Evolutionary conservation across 2,888 invertebrate species (phyloP), one percentile per base, ranked within the genome.

Genomic region (Fragum sueziense): DNA sequence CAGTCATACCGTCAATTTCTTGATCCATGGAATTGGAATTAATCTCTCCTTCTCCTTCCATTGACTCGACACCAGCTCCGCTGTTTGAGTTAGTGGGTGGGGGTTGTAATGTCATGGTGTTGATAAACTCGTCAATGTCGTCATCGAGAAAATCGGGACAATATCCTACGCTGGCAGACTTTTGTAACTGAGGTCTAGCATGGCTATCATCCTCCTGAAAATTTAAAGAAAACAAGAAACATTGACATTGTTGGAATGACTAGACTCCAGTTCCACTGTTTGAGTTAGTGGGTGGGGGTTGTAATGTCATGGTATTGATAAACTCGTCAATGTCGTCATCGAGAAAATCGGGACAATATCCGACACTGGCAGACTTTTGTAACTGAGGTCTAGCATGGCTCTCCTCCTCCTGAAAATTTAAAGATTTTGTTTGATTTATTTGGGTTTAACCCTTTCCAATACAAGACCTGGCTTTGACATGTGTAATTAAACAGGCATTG

Each of bases 51-150:
- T 33, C 54, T n/a, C 37, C 52, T 0, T 67, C 61, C 11, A 27
- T 54, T n/a, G 34, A 25, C 25, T 68, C 41, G 14, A 25, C 31
- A 25, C 17, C 54, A 31, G 47, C 25, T 22, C 22, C 62, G 54
- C 62, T 51, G 47, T 47, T 47, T 20, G 14, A 14, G 17, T 14
- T 47, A 41, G 84, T 83, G 31, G 89, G 85, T 0, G 97, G 97
- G 20, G 97, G 97, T 54, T 96, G 96, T 82, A 97, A 95, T 7
- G 96, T 95, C 47, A 97, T 96, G 87, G 96, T 96, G 4, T 97
- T 97, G 86, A 97, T 95, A 93, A 97, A 97, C 87, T 96, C 95
- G 91, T 97, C 97, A 86, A 97, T 94, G 89, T 96, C 96, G 34
- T 83, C 81, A 74, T 89, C 88, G 37, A 90, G 84, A 73, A 90